These are phyloP conservation scores for Phyllopteryx taeniolatus DNA, from an alignment of 2,113 vertebrate genomes.

Conservation along the genomic window DNA sequence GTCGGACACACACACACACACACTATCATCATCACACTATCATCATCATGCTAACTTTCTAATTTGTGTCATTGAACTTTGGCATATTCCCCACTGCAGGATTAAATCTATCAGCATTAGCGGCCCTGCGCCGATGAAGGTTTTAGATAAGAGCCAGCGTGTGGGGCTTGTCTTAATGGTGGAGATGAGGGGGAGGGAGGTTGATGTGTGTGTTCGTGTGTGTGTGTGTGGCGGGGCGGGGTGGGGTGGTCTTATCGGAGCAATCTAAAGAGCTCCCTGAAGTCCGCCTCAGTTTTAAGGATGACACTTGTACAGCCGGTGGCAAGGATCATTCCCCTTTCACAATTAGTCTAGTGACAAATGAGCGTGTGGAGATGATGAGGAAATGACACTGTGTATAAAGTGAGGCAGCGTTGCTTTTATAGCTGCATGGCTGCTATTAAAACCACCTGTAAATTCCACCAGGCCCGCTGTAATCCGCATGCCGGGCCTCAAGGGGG, in stretches of 20 bases:
- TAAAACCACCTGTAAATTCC: neutral
- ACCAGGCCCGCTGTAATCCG: neutral
- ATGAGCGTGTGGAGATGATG: neutral
- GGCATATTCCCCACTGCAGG: slow-evolving; percentile 28
- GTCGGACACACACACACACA: slow-evolving; percentile 37
- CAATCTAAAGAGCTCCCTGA: slow-evolving; percentile 66
- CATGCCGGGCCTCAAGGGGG: slow-evolving; percentile 1
- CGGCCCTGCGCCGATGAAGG: slow-evolving; percentile 59
- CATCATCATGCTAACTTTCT: slow-evolving; percentile 8
- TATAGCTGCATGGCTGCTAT: neutral
- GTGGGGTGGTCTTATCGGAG: slow-evolving; percentile 52
- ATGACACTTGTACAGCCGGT: slow-evolving; percentile 31
- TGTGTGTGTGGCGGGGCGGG: no score
- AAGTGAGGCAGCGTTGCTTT: neutral
- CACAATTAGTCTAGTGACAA: slow-evolving; percentile 1
- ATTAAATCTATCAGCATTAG: slow-evolving; percentile 60
- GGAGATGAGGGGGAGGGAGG: slow-evolving; percentile 17
- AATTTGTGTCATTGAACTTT: slow-evolving; percentile 30
- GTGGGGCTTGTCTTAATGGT: slow-evolving; percentile 60
- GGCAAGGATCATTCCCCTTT: slow-evolving; percentile 32
- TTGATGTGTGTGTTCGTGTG: no score
- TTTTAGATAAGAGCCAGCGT: slow-evolving; percentile 66
- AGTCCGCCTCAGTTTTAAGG: slow-evolving; percentile 57
- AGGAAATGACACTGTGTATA: slow-evolving; percentile 1
- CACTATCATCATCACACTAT: slow-evolving; percentile 20